These are phyloP conservation scores for Pagetopsis macropterus DNA, from an alignment of 2,797 vertebrate genomes.

Conservation along the genomic window DNA sequence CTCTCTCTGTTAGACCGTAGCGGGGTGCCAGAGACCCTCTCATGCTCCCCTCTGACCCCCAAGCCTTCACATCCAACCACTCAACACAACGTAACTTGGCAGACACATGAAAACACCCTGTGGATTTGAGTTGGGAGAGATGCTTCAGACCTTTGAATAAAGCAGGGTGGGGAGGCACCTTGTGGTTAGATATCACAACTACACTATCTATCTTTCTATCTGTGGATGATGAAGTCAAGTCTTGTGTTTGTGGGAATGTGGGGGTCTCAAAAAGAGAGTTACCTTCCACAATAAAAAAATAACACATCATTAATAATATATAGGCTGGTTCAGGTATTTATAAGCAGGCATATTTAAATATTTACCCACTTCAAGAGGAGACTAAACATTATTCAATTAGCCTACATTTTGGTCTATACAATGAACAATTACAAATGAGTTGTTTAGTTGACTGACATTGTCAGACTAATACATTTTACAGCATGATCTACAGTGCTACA, in stretches of 20 bases:
- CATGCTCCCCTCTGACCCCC: constrained; percentile 62
- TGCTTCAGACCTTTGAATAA: background rate
- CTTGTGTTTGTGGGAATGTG: background rate
- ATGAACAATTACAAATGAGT: background rate
- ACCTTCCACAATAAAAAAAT: background rate
- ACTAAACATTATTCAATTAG: background rate
- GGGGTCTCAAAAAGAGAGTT: background rate
- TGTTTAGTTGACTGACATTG: background rate
- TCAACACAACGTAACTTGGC: constrained; percentile 25
- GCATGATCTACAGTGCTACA: too few species aligned
- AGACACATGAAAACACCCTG: constrained; percentile 7
- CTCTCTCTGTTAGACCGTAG: constrained; percentile 69
- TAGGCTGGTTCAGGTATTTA: background rate
- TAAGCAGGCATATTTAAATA: background rate
- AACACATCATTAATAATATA: background rate
- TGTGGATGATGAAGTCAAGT: background rate
- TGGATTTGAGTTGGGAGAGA: background rate
- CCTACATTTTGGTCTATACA: background rate
- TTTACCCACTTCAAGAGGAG: too few species aligned
- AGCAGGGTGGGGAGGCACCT: constrained; percentile 25
- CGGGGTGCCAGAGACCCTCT: constrained; percentile 62
- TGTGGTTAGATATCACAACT: constrained; percentile 37
- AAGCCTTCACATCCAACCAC: constrained; percentile 45
- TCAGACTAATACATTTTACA: too few species aligned
- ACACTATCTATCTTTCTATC: constrained; percentile 7